Conservation (phyloP, 1,140 invertebrate species). For the Magallana angulata region DNA sequence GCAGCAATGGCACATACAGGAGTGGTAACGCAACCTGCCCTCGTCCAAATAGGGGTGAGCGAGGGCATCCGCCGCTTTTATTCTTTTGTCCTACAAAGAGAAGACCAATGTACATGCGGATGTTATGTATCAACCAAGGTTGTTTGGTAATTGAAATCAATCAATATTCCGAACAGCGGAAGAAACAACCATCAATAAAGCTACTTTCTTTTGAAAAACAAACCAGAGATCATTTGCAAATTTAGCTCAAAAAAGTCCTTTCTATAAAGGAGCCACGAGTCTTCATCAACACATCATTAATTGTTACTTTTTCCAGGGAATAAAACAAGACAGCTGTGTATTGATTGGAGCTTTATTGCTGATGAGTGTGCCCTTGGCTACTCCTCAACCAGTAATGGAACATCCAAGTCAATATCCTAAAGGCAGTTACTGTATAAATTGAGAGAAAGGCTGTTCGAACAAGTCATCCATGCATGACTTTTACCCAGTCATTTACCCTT, state of each 20-base stretch:
- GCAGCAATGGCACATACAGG: slow-evolving; percentile 99
- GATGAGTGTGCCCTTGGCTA: slow-evolving; percentile 36
- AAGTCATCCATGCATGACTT: slow-evolving; percentile 19
- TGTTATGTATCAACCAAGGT: slow-evolving; percentile 23
- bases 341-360: slow-evolving; percentile 30
- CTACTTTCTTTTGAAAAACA: too few relatives aligned
- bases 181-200: neutral
- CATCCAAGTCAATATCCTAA: slow-evolving; percentile 36
- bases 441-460: slow-evolving; percentile 10
- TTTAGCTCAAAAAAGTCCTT: neutral
- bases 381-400: slow-evolving; percentile 32
- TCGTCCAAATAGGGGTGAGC: slow-evolving; percentile 98
- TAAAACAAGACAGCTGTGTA: slow-evolving; percentile 24
- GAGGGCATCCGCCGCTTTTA: slow-evolving; percentile 95
- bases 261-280: neutral
- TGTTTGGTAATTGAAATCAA: slow-evolving; percentile 14
- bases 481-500: slow-evolving; percentile 33
- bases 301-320: neutral
- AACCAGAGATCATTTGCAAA: too few relatives aligned
- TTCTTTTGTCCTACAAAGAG: slow-evolving; percentile 90
- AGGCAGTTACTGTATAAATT: slow-evolving; percentile 14
- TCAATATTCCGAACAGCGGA: neutral
- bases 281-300: slow-evolving; percentile 24
- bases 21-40: slow-evolving; percentile 97
- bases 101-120: neutral